phyloP scores from a whole-genome alignment of 2,888 invertebrate species.

The Colostygia pectinataria region DNA sequence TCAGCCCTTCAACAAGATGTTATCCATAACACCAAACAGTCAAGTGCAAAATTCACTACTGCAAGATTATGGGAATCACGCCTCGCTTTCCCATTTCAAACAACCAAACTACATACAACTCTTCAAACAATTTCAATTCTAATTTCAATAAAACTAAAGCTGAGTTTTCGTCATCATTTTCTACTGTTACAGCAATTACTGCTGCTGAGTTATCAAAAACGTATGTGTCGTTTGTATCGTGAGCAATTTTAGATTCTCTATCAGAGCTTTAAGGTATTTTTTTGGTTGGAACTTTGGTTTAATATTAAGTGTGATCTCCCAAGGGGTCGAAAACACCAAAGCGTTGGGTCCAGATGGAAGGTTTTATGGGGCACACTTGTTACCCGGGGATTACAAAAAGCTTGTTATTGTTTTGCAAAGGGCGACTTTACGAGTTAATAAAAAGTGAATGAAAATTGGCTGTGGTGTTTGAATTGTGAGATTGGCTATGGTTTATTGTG shows the following conservation, averaged over 20 bases:
- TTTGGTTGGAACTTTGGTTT: conserved; percentile 40
- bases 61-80: conserved; percentile 80
- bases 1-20: conserved; percentile 62
- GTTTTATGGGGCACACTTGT: conserved; percentile 79
- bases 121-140: conserved; percentile 23
- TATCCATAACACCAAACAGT: conserved; percentile 59
- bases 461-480: conserved; percentile 45
- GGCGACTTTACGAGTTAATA: conserved; percentile 75
- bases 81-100: conserved; percentile 42
- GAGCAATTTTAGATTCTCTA: conserved; percentile 36
- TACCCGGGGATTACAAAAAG: conserved; percentile 75
- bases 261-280: conserved; percentile 21
- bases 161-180: conserved; percentile 28
- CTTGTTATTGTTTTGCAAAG: conserved; percentile 70
- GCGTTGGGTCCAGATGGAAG: conserved; percentile 73
- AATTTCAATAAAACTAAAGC: conserved; percentile 21
- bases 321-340: conserved; percentile 67
- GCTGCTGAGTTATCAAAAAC: conserved; percentile 35
- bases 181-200: conserved; percentile 45
- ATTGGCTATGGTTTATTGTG: conserved; percentile 52
- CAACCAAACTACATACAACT: conserved; percentile 28
- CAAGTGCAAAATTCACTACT: conserved; percentile 78
- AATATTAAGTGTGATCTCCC: conserved; percentile 68
- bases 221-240: conserved; percentile 29
- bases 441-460: conserved; percentile 68